Base-by-base conservation (phyloP, 2,888 invertebrate genomes). In the Gastracanthus pulcherrimus region DNA sequence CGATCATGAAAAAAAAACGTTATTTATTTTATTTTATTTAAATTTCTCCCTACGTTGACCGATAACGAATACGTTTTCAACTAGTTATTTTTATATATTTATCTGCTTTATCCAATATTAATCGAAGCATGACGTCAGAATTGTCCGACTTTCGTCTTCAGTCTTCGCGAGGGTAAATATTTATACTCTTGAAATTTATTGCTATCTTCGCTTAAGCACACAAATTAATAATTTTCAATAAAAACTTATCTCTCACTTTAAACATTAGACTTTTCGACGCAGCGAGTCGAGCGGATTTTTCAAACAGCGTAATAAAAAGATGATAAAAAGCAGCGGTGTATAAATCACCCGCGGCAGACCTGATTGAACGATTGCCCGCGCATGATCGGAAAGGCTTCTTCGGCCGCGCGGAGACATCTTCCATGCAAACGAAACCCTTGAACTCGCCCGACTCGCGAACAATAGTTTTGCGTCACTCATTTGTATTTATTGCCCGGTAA, bases 371-470 rank as follows among this genome's bases (percentile, higher is more conserved):
- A 67, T 26, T 26, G 23, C 16, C 19, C 36, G 23, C 7, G 58
- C 34, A 11, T 11, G 48, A 55, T 67, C 45, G 34, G 7, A 45
- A 74, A 60, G 74, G 79, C 45, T 79, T 79, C 79, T 26, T 9
- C 29, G 23, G 26, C n/a, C n/a, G n/a, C n/a, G n/a, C 11, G 48
- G 26, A 55, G 26, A 60, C 36, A 62, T 70, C 34, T 62, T 67
- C 36, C 66, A 41, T 66, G 66, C 66, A 72, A 79, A 79, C 58
- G 79, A 79, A 79, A 79, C 79, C 79, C 72, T 74, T 67, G 74
- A 74, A 79, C 66, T 79, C 66, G 62, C 6, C 34, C 26, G 51
- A 19, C n/a, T 3, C 64, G 13, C 36, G 51, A 72, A 79, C 67
- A 79, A 79, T 79, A 67, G 66, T 67, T 79, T 74, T 79, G 48